These are phyloP conservation scores for Torymus auratus DNA, from an alignment of 2,888 invertebrate genomes.

Conservation along the genomic window DNA sequence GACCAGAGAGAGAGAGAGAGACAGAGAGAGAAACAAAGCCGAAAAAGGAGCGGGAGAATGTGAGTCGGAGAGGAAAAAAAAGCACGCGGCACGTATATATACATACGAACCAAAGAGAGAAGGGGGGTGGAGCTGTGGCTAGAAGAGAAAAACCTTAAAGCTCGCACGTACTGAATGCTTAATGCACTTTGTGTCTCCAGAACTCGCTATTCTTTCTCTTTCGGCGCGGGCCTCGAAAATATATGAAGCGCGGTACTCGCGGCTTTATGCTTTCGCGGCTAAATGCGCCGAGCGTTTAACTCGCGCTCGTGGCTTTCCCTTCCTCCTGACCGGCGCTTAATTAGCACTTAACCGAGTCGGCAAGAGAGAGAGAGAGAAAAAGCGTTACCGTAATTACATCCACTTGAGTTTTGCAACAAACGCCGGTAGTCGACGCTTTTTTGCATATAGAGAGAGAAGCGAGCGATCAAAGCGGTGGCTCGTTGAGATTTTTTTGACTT, in stretches of 20 bases:
- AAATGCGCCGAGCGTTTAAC: conserved; percentile 41
- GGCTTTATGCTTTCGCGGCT: not conserved
- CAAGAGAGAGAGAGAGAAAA: too few species aligned
- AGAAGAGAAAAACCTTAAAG: conserved; percentile 2
- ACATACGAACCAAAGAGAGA: not conserved
- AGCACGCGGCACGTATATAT: too few species aligned
- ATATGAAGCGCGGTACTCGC: not conserved
- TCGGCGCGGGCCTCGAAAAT: not conserved
- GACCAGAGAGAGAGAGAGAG: not conserved
- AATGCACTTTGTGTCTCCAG: conserved; percentile 42
- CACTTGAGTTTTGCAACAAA: conserved; percentile 27
- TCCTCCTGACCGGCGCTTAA: conserved; percentile 19
- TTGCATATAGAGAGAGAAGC: not conserved
- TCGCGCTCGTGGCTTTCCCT: not conserved
- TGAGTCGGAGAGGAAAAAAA: too few species aligned
- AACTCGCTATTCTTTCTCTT: conserved; percentile 21
- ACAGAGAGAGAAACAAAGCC: not conserved
- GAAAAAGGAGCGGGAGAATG: not conserved
- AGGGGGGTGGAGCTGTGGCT: too few species aligned
- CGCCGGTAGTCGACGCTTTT: not conserved
- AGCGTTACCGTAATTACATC: conserved; percentile 38
- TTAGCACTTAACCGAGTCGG: conserved; percentile 30
- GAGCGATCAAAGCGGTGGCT: conserved; percentile 12
- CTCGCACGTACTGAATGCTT: conserved; percentile 47
- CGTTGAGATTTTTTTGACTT: conserved; percentile 12